Evolutionary conservation across 53 echinoderm and acorn worm species (phyloP).

Genomic region (Echinarachnius parma): DNA sequence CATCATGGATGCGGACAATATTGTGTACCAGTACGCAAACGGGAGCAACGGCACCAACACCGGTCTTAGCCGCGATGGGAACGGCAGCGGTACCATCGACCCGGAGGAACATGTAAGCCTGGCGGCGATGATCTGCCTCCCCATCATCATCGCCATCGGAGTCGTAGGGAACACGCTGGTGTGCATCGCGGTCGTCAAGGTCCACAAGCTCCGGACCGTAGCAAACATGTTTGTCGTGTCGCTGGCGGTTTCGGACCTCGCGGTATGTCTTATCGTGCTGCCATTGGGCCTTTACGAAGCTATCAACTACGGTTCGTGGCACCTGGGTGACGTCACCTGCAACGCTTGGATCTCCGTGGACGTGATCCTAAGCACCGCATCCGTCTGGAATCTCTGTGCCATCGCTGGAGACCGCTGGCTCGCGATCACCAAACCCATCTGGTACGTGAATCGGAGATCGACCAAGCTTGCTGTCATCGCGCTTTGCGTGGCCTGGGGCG

Average conservation of each 20-base stretch:
- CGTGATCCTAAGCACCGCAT: constrained; percentile 26
- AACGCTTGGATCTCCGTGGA: constrained; percentile 35
- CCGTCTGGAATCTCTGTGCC: constrained; percentile 45
- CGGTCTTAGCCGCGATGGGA: not conserved
- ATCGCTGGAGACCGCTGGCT: constrained; percentile 41
- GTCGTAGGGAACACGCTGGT: constrained; percentile 35
- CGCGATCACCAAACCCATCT: constrained; percentile 43
- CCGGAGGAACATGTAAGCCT: constrained; percentile 33
- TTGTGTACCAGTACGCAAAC: too few relatives aligned
- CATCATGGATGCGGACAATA: too few relatives aligned
- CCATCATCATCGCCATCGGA: constrained; percentile 12
- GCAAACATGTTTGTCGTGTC: constrained; percentile 40
- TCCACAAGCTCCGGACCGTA: constrained; percentile 43
- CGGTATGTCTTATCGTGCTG: constrained; percentile 32
- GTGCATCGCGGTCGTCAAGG: constrained; percentile 28
- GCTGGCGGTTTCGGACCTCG: constrained; percentile 29
- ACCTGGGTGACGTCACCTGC: constrained; percentile 26
- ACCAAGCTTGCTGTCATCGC: constrained; percentile 13
- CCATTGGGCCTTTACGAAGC: constrained; percentile 35
- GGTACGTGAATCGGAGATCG: constrained; percentile 35
- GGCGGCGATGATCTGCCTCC: constrained; percentile 27
- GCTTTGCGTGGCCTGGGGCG: constrained; percentile 25
- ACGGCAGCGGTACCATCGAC: constrained; percentile 20
- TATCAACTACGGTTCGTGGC: constrained; percentile 12
- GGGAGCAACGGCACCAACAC: not conserved